phyloP scores from a whole-genome alignment of 2,797 vertebrate species.

The Ctenochaetus hawaiiensis region DNA sequence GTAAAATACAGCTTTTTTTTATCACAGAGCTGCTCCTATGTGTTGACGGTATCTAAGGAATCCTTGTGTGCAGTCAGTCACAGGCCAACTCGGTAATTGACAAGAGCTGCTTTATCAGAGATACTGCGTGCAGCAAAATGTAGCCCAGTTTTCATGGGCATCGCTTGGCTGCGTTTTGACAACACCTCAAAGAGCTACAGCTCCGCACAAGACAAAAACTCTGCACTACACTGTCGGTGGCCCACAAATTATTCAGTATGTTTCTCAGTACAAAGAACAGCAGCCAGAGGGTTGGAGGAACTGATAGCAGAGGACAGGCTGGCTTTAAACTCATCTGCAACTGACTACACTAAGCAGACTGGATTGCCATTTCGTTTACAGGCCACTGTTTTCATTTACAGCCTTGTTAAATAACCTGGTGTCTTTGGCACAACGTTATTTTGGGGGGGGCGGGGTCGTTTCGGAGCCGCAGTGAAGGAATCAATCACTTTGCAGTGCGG shows the following conservation, averaged over 20 bases:
- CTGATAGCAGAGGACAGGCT: conserved; percentile 42
- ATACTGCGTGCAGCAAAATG: conserved; percentile 25
- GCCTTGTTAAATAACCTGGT: conserved; percentile 61
- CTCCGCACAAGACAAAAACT: conserved; percentile 62
- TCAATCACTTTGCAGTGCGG: conserved; percentile 54
- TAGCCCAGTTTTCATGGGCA: conserved; percentile 58
- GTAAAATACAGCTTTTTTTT: conserved; percentile 27
- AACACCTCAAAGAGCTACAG: conserved; percentile 71
- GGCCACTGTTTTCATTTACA: conserved; percentile 62
- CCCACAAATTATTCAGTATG: conserved; percentile 81
- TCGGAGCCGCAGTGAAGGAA: conserved; percentile 48
- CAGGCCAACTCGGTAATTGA: conserved; percentile 49
- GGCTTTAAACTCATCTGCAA: conserved; percentile 32
- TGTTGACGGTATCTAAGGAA: conserved; percentile 22
- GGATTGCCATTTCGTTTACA: conserved; percentile 61
- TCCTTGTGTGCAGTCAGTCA: conserved; percentile 26
- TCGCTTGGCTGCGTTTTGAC: conserved; percentile 67
- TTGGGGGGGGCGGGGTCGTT: conserved; percentile 16
- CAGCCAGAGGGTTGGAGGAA: conserved; percentile 60
- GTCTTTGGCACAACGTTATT: conserved; percentile 21
- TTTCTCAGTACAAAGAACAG: conserved; percentile 65
- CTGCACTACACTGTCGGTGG: conserved; percentile 68
- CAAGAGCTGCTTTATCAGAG: conserved; percentile 50
- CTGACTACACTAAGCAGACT: conserved; percentile 32
- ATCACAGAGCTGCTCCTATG: conserved; percentile 15